Evolutionary conservation across 1,140 invertebrate genomes (phyloP).

Genomic region (Scaptodrosophila lebanonensis): DNA sequence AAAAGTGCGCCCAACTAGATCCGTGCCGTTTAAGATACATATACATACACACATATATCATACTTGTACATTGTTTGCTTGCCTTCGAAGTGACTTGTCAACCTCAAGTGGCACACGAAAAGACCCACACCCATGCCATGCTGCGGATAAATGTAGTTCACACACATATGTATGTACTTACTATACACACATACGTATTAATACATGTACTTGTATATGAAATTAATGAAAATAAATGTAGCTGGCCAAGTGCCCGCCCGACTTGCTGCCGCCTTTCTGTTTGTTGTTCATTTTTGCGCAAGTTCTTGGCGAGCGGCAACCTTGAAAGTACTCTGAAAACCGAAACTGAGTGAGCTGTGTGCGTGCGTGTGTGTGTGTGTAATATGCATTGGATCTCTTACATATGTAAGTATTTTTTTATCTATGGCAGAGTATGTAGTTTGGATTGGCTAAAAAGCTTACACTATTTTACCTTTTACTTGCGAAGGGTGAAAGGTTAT

Average conservation of each 20-base stretch:
- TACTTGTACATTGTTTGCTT: too few species aligned
- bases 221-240: too few species aligned
- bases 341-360: conserved; percentile 36
- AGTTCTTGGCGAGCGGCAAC: conserved; percentile 53
- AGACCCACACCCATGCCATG: conserved; percentile 29
- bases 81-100: conserved; percentile 43
- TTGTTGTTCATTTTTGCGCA: conserved; percentile 31
- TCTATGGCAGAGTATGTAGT: too few species aligned
- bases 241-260: too few species aligned
- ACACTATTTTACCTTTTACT: too few species aligned
- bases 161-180: conserved; percentile 22
- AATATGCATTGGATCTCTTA: too few species aligned
- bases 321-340: conserved; percentile 55
- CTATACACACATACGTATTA: neutral
- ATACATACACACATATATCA: too few species aligned
- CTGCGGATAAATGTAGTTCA: conserved; percentile 17
- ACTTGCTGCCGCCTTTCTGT: conserved; percentile 39
- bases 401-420: too few species aligned
- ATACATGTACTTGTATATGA: too few species aligned
- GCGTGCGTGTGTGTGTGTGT: too few species aligned
- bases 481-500: too few species aligned
- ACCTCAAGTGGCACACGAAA: conserved; percentile 34
- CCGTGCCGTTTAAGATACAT: neutral
- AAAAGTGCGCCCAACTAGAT: conserved; percentile 20
- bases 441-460: too few species aligned